A percentile compares a stretch with the other conserved stretches of the same genome.
phyloP scores from a whole-genome alignment of 2,113 vertebrate genomes.

The Grallaria varia region DNA sequence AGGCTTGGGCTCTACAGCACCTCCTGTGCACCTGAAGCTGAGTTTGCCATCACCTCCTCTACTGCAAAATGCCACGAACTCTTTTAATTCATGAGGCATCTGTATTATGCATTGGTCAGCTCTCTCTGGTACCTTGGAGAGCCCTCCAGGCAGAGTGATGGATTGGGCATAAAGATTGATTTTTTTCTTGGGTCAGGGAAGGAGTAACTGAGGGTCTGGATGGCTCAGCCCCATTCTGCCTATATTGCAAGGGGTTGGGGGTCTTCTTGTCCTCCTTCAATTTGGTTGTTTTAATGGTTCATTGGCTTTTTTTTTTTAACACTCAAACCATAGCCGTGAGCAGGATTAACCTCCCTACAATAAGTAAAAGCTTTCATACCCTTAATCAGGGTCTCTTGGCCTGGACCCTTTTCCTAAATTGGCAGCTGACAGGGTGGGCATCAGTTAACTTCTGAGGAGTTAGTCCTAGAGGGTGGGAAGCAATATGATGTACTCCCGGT shows the following conservation, averaged over 20 bases:
- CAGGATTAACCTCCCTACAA: neutral
- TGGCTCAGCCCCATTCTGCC: neutral
- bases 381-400: neutral
- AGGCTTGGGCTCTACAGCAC: neutral
- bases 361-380: neutral
- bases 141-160: neutral
- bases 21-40: accelerated
- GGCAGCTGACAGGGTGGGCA: neutral
- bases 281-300: neutral
- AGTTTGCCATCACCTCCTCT: neutral
- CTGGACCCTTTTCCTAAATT: neutral
- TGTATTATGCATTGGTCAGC: neutral
- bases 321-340: neutral
- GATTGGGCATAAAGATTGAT: neutral
- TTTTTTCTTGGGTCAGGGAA: neutral
- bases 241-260: neutral
- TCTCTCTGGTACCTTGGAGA: neutral
- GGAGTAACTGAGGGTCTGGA: neutral
- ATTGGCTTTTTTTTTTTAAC: accelerated
- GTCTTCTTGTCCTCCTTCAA: neutral
- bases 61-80: neutral
- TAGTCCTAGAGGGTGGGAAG: neutral
- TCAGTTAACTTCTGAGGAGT: neutral
- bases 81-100: neutral
- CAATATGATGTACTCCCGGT: neutral